These are phyloP conservation scores for Hyles lineata DNA, from an alignment of 2,888 invertebrate genomes.

Conservation along the genomic window DNA sequence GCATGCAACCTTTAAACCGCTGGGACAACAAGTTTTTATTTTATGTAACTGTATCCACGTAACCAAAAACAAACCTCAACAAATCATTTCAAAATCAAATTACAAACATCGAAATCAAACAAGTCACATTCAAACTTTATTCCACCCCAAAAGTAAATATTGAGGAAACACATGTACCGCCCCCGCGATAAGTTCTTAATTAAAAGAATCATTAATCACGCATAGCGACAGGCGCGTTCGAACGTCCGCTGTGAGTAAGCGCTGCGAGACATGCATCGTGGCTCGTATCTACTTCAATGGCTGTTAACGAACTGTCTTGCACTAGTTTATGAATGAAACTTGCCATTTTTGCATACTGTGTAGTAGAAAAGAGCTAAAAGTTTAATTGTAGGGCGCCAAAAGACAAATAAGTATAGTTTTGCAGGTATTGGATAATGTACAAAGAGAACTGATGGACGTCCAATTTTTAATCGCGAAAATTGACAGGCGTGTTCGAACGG, in stretches of 20 bases:
- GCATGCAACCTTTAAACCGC: too few relatives aligned
- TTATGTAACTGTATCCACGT: too few relatives aligned
- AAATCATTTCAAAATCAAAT: neutral
- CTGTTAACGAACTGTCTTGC: neutral
- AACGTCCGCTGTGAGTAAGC: slow-evolving; percentile 33
- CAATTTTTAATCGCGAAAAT: too few relatives aligned
- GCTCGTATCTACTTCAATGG: neutral
- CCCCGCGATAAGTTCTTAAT: slow-evolving; percentile 78
- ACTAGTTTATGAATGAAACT: neutral
- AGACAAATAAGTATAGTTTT: too few relatives aligned
- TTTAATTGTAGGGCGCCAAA: too few relatives aligned
- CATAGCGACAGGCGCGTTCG: slow-evolving; percentile 67
- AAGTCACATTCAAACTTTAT: slow-evolving; percentile 29
- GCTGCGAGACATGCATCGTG: neutral
- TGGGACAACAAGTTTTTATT: too few relatives aligned
- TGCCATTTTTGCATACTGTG: neutral
- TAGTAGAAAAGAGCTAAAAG: too few relatives aligned
- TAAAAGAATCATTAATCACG: slow-evolving; percentile 83
- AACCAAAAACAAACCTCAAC: too few relatives aligned
- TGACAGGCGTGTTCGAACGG: slow-evolving; percentile 59
- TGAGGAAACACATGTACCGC: slow-evolving; percentile 79
- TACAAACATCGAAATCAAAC: slow-evolving; percentile 3
- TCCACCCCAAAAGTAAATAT: slow-evolving; percentile 72
- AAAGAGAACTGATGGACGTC: too few relatives aligned
- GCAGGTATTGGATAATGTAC: too few relatives aligned